Evolutionary conservation across 2,888 invertebrate species (phyloP).

Genomic region (Nematopogon swammerdamellus): DNA sequence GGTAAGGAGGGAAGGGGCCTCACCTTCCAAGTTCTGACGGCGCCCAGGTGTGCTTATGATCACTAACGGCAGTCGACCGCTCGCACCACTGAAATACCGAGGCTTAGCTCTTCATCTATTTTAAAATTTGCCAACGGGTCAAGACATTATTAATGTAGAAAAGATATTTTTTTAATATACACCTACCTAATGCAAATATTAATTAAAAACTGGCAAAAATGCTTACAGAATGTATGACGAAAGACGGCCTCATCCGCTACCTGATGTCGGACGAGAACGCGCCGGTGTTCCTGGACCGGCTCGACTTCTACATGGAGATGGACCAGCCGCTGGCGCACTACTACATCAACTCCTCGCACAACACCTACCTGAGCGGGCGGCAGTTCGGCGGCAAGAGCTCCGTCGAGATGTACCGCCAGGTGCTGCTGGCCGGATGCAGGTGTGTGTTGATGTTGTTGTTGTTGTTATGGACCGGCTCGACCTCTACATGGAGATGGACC

Average conservation of each 20-base stretch:
- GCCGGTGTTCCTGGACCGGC: conserved; percentile 96
- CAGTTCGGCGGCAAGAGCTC: conserved; percentile 98
- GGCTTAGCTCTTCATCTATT: too few relatives aligned
- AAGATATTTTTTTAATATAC: too few relatives aligned
- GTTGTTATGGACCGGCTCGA: conserved; percentile 98
- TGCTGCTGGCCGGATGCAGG: conserved; percentile 95
- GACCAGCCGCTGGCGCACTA: conserved; percentile 97
- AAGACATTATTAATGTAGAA: too few relatives aligned
- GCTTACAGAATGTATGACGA: conserved; percentile 70
- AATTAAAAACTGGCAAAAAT: too few relatives aligned
- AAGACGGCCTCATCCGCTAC: conserved; percentile 96
- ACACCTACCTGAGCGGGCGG: conserved; percentile 89
- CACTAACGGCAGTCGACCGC: too few relatives aligned
- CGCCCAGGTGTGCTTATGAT: too few relatives aligned
- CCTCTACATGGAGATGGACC: conserved; percentile 99
- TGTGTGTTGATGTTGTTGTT: conserved; percentile 31
- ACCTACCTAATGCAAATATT: too few relatives aligned
- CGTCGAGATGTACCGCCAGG: conserved; percentile 99
- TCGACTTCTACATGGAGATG: conserved; percentile 98
- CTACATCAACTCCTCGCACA: conserved; percentile 98
- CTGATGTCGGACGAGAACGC: conserved; percentile 99
- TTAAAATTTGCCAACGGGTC: too few relatives aligned
- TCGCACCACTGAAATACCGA: too few relatives aligned
- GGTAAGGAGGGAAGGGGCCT: too few relatives aligned
- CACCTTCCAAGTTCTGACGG: too few relatives aligned